Evolutionary conservation across 2,797 vertebrate genomes (phyloP).

Genomic region (Cossypha heuglini): DNA sequence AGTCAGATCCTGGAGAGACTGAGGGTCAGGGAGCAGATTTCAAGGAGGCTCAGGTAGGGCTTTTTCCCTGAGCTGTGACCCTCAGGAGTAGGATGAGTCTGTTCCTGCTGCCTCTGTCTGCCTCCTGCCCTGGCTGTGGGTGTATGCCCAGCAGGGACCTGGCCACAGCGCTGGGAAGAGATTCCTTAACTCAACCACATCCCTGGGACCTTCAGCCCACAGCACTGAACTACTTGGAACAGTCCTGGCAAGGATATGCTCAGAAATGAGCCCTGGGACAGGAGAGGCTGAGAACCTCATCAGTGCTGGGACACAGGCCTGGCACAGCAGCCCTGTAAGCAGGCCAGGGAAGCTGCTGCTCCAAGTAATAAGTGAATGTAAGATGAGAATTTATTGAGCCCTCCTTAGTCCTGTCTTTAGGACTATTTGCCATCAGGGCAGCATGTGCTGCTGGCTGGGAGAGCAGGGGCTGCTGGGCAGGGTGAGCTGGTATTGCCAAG

Average conservation of each 20-base stretch:
- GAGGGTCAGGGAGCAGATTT: not conserved
- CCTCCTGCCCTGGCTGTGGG: not conserved
- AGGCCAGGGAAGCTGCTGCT: not conserved
- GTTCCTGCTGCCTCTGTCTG: not conserved
- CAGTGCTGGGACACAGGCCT: not conserved
- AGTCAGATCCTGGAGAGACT: not conserved
- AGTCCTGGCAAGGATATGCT: not conserved
- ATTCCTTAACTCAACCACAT: not conserved
- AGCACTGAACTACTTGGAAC: not conserved
- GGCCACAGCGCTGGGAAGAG: rapidly evolving
- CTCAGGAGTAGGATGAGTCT: not conserved
- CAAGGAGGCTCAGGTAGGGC: rapidly evolving
- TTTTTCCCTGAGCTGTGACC: not conserved
- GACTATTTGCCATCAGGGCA: not conserved
- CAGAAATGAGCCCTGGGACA: not conserved
- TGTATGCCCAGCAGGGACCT: not conserved
- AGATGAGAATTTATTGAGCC: not conserved
- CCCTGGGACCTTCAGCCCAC: not conserved
- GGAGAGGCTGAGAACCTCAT: not conserved
- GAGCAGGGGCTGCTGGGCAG: not conserved
- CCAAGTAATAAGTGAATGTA: not conserved
- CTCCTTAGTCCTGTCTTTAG: not conserved
- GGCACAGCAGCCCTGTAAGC: not conserved
- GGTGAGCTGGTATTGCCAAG: not conserved
- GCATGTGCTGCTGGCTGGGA: not conserved